Percentiles rank a stretch among this genome's conserved stretches.
phyloP scores from a whole-genome alignment of 92 coral and sea anemone species.

The Siderastrea radians region DNA sequence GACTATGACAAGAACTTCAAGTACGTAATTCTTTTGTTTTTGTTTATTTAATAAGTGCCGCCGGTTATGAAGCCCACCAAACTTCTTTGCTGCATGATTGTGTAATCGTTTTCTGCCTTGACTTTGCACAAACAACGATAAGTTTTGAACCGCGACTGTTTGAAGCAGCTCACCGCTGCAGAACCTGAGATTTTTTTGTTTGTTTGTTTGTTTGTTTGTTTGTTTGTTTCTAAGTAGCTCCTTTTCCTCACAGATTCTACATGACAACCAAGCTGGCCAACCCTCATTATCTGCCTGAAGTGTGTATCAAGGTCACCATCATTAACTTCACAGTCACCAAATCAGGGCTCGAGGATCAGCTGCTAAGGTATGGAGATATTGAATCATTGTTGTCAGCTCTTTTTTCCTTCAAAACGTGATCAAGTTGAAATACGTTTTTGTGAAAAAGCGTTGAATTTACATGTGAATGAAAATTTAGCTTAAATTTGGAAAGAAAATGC shows the following conservation, averaged over 20 bases:
- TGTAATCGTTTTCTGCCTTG: too few relatives aligned
- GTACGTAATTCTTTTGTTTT: constrained; percentile 29
- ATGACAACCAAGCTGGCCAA: constrained; percentile 99
- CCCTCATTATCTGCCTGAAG: constrained; percentile 98
- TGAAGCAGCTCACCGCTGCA: not conserved
- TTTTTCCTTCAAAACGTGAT: too few relatives aligned
- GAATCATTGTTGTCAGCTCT: too few relatives aligned
- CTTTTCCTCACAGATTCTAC: constrained; percentile 77
- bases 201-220: not conserved
- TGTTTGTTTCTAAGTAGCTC: not conserved
- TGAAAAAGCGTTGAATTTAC: too few relatives aligned
- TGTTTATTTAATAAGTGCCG: too few relatives aligned
- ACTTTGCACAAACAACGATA: too few relatives aligned
- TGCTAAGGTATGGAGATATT: constrained; percentile 73
- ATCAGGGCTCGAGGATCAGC: constrained; percentile 98
- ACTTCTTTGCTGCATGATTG: too few relatives aligned
- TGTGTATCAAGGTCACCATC: constrained; percentile 98
- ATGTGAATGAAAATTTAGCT: too few relatives aligned
- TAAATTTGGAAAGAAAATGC: too few relatives aligned
- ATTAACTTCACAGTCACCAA: constrained; percentile 99
- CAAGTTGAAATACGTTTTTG: too few relatives aligned
- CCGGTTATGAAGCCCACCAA: not conserved
- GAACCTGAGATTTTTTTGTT: not conserved
- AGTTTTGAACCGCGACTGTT: not conserved
- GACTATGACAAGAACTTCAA: constrained; percentile 99